phyloP scores from a whole-genome alignment of 2,888 invertebrate species.

The Spodoptera picta region DNA sequence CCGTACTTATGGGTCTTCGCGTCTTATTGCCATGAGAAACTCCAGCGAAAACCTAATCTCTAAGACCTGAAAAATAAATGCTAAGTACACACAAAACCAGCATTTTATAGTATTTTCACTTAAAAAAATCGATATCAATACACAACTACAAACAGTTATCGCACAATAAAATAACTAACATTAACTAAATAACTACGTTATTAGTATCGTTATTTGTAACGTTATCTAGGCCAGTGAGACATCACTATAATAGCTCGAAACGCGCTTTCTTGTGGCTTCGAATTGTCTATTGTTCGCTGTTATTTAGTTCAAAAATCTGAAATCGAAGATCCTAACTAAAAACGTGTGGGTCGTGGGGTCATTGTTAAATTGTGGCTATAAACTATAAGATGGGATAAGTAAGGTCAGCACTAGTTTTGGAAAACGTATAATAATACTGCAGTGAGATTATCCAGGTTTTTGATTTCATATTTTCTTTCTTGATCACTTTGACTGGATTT shows the following conservation, averaged over 20 bases:
- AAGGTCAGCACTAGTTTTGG: not conserved
- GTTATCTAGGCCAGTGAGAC: constrained; percentile 42
- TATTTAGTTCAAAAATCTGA: constrained; percentile 35
- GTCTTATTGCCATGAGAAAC: no score
- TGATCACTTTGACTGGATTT: no score
- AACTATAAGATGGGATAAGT: not conserved
- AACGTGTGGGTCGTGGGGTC: constrained; percentile 17
- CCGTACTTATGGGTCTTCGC: no score
- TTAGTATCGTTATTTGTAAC: constrained; percentile 26
- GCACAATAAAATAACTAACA: not conserved
- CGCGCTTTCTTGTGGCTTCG: constrained; percentile 23
- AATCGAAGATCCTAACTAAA: not conserved
- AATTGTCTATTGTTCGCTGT: constrained; percentile 31
- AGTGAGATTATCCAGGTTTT: not conserved
- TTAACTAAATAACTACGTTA: constrained; percentile 17
- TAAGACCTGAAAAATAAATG: no score
- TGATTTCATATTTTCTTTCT: no score
- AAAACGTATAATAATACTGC: no score
- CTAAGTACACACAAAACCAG: no score
- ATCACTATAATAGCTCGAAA: constrained; percentile 36
- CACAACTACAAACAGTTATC: not conserved
- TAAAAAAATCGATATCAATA: not conserved
- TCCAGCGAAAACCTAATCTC: no score
- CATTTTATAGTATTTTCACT: no score
- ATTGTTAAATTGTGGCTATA: no score